Evolutionary conservation across 1,140 invertebrate genomes (phyloP).

Genomic region (Leptinotarsa undecemlineata): DNA sequence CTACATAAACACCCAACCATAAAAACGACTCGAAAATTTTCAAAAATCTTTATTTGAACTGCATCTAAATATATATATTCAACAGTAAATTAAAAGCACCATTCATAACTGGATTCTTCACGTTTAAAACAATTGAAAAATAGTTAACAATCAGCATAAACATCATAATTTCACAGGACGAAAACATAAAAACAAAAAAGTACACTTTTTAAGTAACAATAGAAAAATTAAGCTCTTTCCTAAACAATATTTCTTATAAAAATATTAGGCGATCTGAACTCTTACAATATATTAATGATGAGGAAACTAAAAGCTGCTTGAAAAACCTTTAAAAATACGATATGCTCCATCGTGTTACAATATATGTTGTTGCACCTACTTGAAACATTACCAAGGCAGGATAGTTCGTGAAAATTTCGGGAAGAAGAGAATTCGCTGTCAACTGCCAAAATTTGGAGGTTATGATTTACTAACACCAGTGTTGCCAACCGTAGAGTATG

Average conservation of each 20-base stretch:
- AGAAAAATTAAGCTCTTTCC: conserved; percentile 18
- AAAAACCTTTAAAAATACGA: neutral
- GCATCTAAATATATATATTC: conserved; percentile 28
- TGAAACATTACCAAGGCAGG: too few relatives aligned
- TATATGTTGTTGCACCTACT: too few relatives aligned
- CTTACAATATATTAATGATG: conserved; percentile 1
- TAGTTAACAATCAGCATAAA: conserved; percentile 28
- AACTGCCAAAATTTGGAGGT: too few relatives aligned
- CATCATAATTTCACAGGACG: conserved; percentile 7
- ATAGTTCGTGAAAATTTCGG: too few relatives aligned
- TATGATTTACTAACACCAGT: too few relatives aligned
- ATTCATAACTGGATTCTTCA: conserved; percentile 24
- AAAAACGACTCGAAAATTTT: conserved; percentile 2
- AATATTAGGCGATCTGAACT: conserved; percentile 24
- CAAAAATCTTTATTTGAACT: conserved; percentile 26
- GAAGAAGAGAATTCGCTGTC: too few relatives aligned
- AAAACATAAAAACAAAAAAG: conserved; percentile 21
- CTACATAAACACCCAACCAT: conserved; percentile 34
- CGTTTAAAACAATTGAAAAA: conserved; percentile 24
- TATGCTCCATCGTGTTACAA: too few relatives aligned
- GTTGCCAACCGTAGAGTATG: too few relatives aligned
- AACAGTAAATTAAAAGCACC: conserved; percentile 32
- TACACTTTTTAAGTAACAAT: conserved; percentile 22
- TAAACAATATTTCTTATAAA: conserved; percentile 26
- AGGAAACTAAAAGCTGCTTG: neutral